Evolutionary conservation across 2,113 vertebrate species (phyloP).

Genomic region (Cyanoramphus novaezelandiae): DNA sequence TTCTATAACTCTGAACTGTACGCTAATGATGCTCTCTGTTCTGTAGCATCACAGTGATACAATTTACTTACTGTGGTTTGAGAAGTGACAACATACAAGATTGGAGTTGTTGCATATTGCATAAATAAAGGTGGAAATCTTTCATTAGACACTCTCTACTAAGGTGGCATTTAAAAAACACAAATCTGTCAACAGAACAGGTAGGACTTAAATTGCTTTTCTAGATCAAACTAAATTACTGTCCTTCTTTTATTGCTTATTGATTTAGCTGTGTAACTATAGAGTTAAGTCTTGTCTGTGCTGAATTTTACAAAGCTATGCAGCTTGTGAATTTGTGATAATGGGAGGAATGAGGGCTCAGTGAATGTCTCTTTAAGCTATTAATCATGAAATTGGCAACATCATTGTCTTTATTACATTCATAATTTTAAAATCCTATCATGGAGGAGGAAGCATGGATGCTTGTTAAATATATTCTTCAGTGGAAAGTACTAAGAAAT

Average conservation of each 20-base stretch:
- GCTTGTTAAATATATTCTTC: conserved; percentile 67
- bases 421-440: conserved; percentile 66
- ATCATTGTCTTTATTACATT: conserved; percentile 70
- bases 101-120: not conserved
- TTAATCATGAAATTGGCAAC: conserved; percentile 60
- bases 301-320: conserved; percentile 10
- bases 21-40: not conserved
- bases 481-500: conserved; percentile 56
- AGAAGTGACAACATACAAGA: conserved; percentile 25
- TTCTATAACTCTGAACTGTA: not conserved
- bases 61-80: conserved; percentile 31
- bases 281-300: conserved; percentile 52
- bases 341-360: conserved; percentile 47
- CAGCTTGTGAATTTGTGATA: conserved; percentile 53
- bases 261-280: not conserved
- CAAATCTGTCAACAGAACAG: conserved; percentile 38
- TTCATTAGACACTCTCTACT: not conserved
- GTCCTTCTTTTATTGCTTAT: not conserved
- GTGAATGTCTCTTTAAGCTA: conserved; percentile 47
- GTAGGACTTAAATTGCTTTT: conserved; percentile 18
- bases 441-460: conserved; percentile 57
- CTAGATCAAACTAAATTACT: not conserved
- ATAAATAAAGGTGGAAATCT: conserved; percentile 14
- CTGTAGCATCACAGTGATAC: not conserved
- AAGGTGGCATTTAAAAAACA: conserved; percentile 40